Percentiles rank a stretch among this genome's conserved stretches.
Evolutionary conservation across 1,140 invertebrate species (phyloP).

Genomic region (Saccostrea glomerata): DNA sequence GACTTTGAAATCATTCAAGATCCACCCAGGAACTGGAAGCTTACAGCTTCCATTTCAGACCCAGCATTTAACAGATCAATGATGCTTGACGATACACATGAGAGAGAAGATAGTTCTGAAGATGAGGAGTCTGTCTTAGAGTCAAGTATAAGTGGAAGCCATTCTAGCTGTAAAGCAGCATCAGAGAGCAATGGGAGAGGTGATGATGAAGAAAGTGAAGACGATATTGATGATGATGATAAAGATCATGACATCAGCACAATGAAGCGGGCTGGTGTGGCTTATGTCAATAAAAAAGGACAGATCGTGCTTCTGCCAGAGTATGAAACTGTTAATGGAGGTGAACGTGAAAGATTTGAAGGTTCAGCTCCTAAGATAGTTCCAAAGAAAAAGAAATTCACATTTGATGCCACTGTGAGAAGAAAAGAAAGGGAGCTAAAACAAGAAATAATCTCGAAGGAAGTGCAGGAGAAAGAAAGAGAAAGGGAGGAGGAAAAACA

Average conservation of each 20-base stretch:
- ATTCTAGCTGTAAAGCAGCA: constrained; percentile 50
- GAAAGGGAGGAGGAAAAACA: constrained; percentile 64
- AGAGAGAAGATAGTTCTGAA: constrained; percentile 52
- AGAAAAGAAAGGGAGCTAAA: constrained; percentile 56
- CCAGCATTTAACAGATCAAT: constrained; percentile 46
- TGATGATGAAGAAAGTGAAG: constrained; percentile 46
- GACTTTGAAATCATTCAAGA: constrained; percentile 60
- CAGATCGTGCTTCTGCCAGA: constrained; percentile 69
- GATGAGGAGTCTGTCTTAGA: constrained; percentile 48
- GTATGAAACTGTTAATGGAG: constrained; percentile 52
- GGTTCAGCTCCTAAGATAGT: constrained; percentile 58
- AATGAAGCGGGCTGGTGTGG: constrained; percentile 68
- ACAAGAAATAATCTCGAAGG: constrained; percentile 49
- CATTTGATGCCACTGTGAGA: constrained; percentile 58
- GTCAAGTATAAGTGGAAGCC: neutral
- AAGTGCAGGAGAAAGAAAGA: constrained; percentile 62
- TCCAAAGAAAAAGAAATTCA: constrained; percentile 67
- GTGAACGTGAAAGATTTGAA: constrained; percentile 5
- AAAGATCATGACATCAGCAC: constrained; percentile 45
- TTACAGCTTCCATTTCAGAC: constrained; percentile 54
- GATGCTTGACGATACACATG: constrained; percentile 54
- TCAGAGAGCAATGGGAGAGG: constrained; percentile 53
- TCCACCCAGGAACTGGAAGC: constrained; percentile 61
- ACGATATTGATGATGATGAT: constrained; percentile 48
- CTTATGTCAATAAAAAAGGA: constrained; percentile 66